Base-by-base conservation (phyloP, 2,888 invertebrate genomes). In the Dyspetes luteomarginatus region DNA sequence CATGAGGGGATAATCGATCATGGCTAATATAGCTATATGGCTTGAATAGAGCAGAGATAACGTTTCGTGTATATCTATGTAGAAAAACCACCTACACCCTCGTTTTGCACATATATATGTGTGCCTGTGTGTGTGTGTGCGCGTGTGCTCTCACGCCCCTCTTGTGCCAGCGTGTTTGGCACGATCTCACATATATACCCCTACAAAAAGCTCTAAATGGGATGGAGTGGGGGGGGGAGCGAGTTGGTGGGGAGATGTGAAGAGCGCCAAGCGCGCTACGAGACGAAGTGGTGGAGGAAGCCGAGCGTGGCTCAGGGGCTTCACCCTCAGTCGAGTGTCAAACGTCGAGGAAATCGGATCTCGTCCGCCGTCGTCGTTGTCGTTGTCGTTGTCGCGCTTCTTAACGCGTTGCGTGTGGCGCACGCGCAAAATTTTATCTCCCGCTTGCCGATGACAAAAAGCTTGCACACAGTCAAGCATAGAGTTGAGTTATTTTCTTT, bases 311-410 rank as follows among this genome's bases (percentile, higher is more conserved):
- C 52, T 43, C 48, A 28, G 60, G 50, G 80, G 67, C 73, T 65
- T 74, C 73, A 56, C 56, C 73, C 64, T 69, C 81, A 81, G 81
- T 81, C 65, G 78, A 74, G 74, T 74, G 78, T 81, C 78, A 81
- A 78, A 65, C 81, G 74, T 71, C 78, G 81, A 36, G 78, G 65
- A 48, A 30, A 60, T 45, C 64, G 78, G 69, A 55, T 78, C 74
- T 71, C 78, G n/a, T n/a, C n/a, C n/a, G n/a, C n/a, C n/a, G n/a
- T n/a, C n/a, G n/a, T n/a, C n/a, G n/a, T n/a, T n/a, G n/a, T n/a
- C n/a, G n/a, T 28, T 74, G 17, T 58, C 28, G 64, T 48, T 15
- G 48, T 17, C 7, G 2, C 58, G 15, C 19, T n/a, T n/a, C n/a
- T 56, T 28, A 56, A 28, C 24, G 26, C 15, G 19, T 58, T 24